Conservation (phyloP, 2,797 vertebrate species). For the Cyclopterus lumpus region DNA sequence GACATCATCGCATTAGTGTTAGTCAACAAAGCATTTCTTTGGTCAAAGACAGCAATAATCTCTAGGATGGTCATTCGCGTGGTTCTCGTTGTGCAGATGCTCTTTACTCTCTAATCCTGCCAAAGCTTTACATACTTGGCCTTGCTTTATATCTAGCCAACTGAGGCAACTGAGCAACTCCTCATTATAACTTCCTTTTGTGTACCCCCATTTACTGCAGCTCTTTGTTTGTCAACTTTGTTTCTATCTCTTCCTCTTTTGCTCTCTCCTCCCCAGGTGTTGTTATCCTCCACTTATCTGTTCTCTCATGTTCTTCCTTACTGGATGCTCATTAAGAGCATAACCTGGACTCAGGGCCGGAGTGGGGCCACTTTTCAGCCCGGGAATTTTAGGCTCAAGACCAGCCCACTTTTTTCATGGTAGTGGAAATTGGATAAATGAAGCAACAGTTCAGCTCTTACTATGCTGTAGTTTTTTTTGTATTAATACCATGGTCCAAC, state of each 20-base stretch:
- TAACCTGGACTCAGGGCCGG: constrained; percentile 60
- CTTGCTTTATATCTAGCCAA: constrained; percentile 38
- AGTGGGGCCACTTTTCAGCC: no score
- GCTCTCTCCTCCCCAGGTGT: constrained; percentile 13
- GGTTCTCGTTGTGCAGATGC: constrained; percentile 34
- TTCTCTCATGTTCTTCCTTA: constrained; percentile 50
- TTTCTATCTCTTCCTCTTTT: constrained; percentile 1
- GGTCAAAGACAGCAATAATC: not conserved
- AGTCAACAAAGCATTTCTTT: not conserved
- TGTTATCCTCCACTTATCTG: constrained; percentile 35
- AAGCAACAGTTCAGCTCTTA: no score
- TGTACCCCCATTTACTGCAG: constrained; percentile 27
- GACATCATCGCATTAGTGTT: not conserved
- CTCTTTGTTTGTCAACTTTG: constrained; percentile 35
- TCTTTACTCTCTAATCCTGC: constrained; percentile 49
- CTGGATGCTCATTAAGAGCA: constrained; percentile 67
- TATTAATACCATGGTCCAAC: no score
- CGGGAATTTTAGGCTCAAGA: no score
- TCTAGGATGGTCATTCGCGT: constrained; percentile 31
- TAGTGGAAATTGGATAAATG: no score
- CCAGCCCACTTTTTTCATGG: no score
- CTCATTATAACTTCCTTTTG: constrained; percentile 50
- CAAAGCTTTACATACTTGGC: constrained; percentile 36
- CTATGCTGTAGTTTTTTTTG: no score
- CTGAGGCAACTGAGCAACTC: constrained; percentile 41